A percentile compares a stretch with the other conserved stretches of the same genome.
Evolutionary conservation across 2,113 vertebrate species (phyloP).

Genomic region (Trogon melanurus): DNA sequence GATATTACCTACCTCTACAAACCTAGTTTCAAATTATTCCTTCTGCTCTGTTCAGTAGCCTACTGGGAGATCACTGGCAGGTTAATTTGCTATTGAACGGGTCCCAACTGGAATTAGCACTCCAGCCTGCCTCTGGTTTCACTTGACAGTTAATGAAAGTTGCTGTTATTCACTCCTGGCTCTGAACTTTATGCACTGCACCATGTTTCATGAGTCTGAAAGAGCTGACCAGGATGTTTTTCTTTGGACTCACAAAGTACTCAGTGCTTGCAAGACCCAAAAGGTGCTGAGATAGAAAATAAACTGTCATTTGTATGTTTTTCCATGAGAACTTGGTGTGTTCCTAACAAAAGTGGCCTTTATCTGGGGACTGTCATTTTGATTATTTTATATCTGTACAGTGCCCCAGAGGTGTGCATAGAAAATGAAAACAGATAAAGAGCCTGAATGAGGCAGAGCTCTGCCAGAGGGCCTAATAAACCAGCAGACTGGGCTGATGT

Average conservation of each 20-base stretch:
- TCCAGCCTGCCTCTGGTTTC: conserved; percentile 47
- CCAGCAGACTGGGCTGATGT: neutral
- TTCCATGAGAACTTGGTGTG: neutral
- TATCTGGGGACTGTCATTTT: conserved; percentile 67
- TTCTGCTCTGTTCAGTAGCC: conserved; percentile 40
- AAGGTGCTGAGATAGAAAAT: conserved; percentile 33
- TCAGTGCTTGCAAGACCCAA: neutral
- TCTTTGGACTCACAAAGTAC: neutral
- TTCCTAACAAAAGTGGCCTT: conserved; percentile 53
- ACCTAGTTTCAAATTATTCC: conserved; percentile 62
- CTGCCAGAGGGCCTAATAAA: neutral
- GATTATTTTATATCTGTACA: conserved; percentile 55
- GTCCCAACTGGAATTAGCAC: conserved; percentile 57
- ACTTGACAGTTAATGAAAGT: conserved; percentile 62
- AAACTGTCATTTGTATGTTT: conserved; percentile 8
- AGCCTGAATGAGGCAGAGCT: neutral
- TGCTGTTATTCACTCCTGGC: conserved; percentile 40
- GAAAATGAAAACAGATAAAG: conserved; percentile 67
- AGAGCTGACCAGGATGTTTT: conserved; percentile 39
- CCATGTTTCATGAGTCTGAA: neutral
- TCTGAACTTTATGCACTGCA: conserved; percentile 15
- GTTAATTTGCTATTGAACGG: conserved; percentile 70
- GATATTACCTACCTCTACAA: conserved; percentile 63
- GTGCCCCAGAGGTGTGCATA: conserved; percentile 64
- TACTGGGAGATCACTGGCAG: conserved; percentile 62